These are phyloP conservation scores for Chiridota heheva DNA, from an alignment of 35 echinoderm and acorn worm genomes.

Conservation along the genomic window DNA sequence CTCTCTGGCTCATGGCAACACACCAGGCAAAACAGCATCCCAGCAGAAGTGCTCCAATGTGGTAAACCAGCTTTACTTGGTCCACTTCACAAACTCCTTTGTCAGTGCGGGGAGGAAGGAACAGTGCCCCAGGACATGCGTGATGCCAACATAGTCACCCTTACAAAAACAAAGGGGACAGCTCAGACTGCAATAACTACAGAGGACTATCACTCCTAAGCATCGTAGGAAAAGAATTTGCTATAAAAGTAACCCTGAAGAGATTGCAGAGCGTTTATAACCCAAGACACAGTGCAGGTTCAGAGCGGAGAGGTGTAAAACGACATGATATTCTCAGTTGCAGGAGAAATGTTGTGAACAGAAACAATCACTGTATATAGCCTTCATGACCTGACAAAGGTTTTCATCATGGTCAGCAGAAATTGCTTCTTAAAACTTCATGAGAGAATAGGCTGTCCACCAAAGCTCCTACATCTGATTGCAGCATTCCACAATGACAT, in stretches of 20 bases:
- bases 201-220: constrained; percentile 40
- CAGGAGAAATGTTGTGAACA: constrained; percentile 59
- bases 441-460: constrained; percentile 46
- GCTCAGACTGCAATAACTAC: constrained; percentile 71
- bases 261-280: constrained; percentile 59
- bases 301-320: constrained; percentile 35
- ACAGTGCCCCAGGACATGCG: constrained; percentile 41
- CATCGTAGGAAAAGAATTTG: constrained; percentile 67
- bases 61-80: constrained; percentile 35
- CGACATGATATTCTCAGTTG: constrained; percentile 50
- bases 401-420: constrained; percentile 56
- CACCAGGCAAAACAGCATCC: constrained; percentile 50
- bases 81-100: constrained; percentile 46
- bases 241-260: constrained; percentile 24
- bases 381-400: constrained; percentile 75
- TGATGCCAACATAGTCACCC: constrained; percentile 53
- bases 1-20: constrained; percentile 10
- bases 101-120: constrained; percentile 44
- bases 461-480: constrained; percentile 17
- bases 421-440: constrained; percentile 42
- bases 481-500: neutral
- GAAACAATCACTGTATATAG: constrained; percentile 29
- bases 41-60: constrained; percentile 35
- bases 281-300: constrained; percentile 74
- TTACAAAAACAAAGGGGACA: constrained; percentile 64